Conservation (phyloP, 1,140 invertebrate genomes). For the Sminthurinus signatus region DNA sequence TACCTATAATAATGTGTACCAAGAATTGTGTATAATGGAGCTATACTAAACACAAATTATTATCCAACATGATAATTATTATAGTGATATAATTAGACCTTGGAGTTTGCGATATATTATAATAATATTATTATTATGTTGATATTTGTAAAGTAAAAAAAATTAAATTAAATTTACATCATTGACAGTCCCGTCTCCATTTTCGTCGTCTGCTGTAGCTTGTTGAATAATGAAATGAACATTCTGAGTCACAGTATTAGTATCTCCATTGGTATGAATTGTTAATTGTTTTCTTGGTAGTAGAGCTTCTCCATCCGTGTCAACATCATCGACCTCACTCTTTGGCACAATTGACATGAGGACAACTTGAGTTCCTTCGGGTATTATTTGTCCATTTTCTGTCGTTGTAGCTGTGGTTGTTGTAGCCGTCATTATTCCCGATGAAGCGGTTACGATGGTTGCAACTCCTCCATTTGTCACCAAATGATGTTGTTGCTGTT, state of each 20-base stretch:
- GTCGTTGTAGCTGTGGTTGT: constrained; percentile 22
- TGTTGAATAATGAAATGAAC: constrained; percentile 48
- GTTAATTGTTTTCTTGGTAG: constrained; percentile 49
- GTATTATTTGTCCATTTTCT: constrained; percentile 32
- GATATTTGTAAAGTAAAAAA: neutral
- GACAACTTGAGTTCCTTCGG: constrained; percentile 38
- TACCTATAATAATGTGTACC: no score
- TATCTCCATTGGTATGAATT: constrained; percentile 53
- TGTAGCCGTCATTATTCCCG: constrained; percentile 25
- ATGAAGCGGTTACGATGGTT: constrained; percentile 18
- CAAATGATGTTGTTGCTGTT: no score
- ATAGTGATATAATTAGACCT: no score
- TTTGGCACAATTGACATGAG: constrained; percentile 40
- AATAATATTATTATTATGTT: no score
- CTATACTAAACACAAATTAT: no score
- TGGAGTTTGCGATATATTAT: no score
- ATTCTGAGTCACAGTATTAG: constrained; percentile 44
- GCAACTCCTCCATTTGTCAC: constrained; percentile 31
- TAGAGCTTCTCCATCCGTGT: constrained; percentile 48
- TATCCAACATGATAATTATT: no score
- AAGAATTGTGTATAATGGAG: no score
- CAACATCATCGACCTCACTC: constrained; percentile 37
- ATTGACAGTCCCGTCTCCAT: constrained; percentile 18
- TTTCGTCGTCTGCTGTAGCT: constrained; percentile 31
- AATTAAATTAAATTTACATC: constrained; percentile 6